A percentile compares a stretch with the other conserved stretches of the same genome.
Conservation (phyloP, 1,140 invertebrate species). For the Arctopsyche grandis region DNA sequence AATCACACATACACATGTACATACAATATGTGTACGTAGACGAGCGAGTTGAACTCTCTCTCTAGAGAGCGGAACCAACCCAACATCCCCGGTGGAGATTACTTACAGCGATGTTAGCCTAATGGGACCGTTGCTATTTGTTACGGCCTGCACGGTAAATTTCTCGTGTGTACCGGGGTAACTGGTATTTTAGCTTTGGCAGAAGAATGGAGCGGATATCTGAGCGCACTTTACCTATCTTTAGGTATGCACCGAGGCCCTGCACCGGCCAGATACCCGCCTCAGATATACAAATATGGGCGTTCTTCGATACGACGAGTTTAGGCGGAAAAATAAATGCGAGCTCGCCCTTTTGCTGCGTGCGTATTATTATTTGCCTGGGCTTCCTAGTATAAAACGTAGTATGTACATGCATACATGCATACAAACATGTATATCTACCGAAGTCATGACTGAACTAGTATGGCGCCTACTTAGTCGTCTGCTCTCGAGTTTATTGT, state of each 20-base stretch:
- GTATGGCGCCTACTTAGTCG: too few species aligned
- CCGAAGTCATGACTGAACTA: too few species aligned
- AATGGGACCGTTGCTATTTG: conserved; percentile 53
- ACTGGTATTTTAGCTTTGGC: conserved; percentile 53
- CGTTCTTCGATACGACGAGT: conserved; percentile 43
- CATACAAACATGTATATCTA: too few species aligned
- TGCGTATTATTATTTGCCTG: conserved; percentile 3
- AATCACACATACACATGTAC: neutral
- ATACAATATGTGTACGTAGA: neutral
- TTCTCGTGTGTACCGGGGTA: conserved; percentile 37
- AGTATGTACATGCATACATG: too few species aligned
- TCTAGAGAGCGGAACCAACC: neutral
- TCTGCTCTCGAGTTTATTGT: too few species aligned
- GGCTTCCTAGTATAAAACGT: too few species aligned
- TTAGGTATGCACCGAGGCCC: conserved; percentile 16
- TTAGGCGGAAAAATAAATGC: conserved; percentile 36
- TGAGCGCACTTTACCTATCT: conserved; percentile 43
- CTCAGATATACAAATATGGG: conserved; percentile 52
- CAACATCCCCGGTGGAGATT: conserved; percentile 40
- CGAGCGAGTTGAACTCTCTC: neutral
- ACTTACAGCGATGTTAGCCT: conserved; percentile 51
- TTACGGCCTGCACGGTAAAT: conserved; percentile 37
- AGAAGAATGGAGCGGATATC: conserved; percentile 52
- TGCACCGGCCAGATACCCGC: conserved; percentile 41
- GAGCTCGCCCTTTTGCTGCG: neutral